phyloP scores from a whole-genome alignment of 2,797 vertebrate species.

The Gymnocypris eckloni region DNA sequence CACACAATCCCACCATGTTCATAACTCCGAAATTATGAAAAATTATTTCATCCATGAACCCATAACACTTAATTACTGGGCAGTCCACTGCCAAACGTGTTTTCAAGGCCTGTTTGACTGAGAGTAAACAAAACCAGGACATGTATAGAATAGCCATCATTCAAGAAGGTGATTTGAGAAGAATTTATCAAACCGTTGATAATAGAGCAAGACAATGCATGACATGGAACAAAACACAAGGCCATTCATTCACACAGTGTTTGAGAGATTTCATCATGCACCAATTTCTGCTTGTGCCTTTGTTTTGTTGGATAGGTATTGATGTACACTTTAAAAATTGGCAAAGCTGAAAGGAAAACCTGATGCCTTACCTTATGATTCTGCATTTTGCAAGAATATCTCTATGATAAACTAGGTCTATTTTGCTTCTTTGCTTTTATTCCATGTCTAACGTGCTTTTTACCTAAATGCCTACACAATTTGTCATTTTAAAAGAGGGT shows the following conservation, averaged over 20 bases:
- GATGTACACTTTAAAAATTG: not conserved
- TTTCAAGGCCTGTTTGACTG: slow-evolving; percentile 80
- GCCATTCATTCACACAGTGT: slow-evolving; percentile 56
- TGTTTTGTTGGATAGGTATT: not conserved
- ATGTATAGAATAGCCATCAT: slow-evolving; percentile 75
- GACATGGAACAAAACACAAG: slow-evolving; percentile 57
- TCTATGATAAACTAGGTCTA: not conserved
- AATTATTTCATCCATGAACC: slow-evolving; percentile 69
- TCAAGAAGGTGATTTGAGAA: slow-evolving; percentile 74
- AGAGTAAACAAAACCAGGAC: slow-evolving; percentile 79
- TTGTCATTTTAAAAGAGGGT: not conserved
- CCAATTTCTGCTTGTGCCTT: slow-evolving; percentile 39
- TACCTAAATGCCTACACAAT: not conserved
- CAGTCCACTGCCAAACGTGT: slow-evolving; percentile 66
- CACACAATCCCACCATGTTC: slow-evolving; percentile 59
- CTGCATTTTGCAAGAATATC: not conserved
- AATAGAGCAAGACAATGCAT: slow-evolving; percentile 68
- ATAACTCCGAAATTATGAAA: slow-evolving; percentile 70
- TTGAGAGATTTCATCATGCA: slow-evolving; percentile 61
- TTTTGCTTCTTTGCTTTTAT: not conserved
- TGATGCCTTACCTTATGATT: not conserved
- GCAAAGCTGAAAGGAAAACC: slow-evolving; percentile 5
- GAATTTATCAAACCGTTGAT: slow-evolving; percentile 71
- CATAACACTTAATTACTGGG: slow-evolving; percentile 72
- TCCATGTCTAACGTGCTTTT: not conserved